Evolutionary conservation across 23 tunicate species (phyloP), one percentile per base, ranked within the genome.

Genomic region (Ascidia mentula): DNA sequence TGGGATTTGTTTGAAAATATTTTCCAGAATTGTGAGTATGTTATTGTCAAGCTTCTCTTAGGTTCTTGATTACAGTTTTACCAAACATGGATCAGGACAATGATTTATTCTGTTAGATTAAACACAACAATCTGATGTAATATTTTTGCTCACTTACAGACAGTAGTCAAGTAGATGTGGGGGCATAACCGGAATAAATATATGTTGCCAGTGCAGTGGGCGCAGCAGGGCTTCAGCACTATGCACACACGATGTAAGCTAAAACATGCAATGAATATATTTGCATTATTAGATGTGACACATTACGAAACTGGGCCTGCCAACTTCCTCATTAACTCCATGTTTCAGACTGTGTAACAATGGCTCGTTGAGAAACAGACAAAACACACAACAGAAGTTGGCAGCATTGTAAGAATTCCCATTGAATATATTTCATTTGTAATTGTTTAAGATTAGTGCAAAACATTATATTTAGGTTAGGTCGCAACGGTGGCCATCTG

Each of bases 151-250:
- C 18, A 86, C 90, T 86, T 79, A 86, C 90, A 86, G 75, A 35
- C 90, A 88, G 81, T 93, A 85, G 45, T 93, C 98, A 20, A 93
- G 79, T 15, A 88, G 74, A 73, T 93, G 86, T 0, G 85, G 86
- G 3, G 92, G 98, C 84, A 93, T 76, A 22, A 93, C 87, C 18
- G 98, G 93, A 31, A 93, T 93, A 38, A 84, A 93, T 18, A 93
- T 93, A 60, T 93, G 98, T 59, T 93, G 98, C 98, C 98, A 93
- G 40, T 91, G 81, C 69, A 93, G 73, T 18, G 98, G 98, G 18
- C 69, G 79, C 7, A 93, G 40, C 36, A 93, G 79, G 24, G 92
- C 82, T 72, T 93, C 98, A 15, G 98, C 92, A 30, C 94, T 79
- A 59, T 80, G 91, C n/a, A 93, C 80, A 69, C 87, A 93, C 3